These are phyloP conservation scores for Neoscelio sp. DNA, from an alignment of 2,888 invertebrate genomes.

Conservation along the genomic window DNA sequence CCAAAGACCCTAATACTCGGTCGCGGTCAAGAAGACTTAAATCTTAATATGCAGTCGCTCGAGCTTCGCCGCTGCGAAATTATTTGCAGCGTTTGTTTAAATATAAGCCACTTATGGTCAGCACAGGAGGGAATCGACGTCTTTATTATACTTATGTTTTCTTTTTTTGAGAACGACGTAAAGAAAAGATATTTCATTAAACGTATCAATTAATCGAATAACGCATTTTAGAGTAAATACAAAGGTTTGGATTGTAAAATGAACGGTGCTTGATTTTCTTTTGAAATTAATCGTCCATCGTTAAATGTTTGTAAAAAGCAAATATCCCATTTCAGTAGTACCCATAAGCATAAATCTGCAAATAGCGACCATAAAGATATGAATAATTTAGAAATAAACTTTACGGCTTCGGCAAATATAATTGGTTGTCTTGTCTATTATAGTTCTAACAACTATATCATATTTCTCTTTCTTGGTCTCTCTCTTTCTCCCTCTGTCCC, in stretches of 20 bases:
- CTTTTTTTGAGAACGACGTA: too few relatives aligned
- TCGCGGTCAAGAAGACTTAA: not conserved
- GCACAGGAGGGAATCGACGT: not conserved
- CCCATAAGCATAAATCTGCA: too few relatives aligned
- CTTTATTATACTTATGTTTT: conserved; percentile 11
- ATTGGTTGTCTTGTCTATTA: conserved; percentile 15
- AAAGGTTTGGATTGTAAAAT: too few relatives aligned
- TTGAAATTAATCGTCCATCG: too few relatives aligned
- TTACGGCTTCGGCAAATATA: conserved; percentile 19
- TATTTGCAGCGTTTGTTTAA: conserved; percentile 14
- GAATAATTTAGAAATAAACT: not conserved
- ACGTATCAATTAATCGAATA: too few relatives aligned
- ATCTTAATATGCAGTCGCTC: too few relatives aligned
- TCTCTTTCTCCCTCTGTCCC: not conserved
- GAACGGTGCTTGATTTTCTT: too few relatives aligned
- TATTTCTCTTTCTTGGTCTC: conserved; percentile 5
- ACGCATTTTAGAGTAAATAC: too few relatives aligned
- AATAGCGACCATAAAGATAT: too few relatives aligned
- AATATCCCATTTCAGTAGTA: too few relatives aligned
- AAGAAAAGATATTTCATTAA: too few relatives aligned
- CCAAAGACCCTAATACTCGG: conserved; percentile 21
- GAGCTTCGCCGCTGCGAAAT: not conserved
- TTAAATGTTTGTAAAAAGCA: too few relatives aligned
- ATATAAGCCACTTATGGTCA: conserved; percentile 6
- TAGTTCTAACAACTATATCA: conserved; percentile 25